Conservation (phyloP, 2,888 invertebrate genomes). For the Heteromurus nitidus region DNA sequence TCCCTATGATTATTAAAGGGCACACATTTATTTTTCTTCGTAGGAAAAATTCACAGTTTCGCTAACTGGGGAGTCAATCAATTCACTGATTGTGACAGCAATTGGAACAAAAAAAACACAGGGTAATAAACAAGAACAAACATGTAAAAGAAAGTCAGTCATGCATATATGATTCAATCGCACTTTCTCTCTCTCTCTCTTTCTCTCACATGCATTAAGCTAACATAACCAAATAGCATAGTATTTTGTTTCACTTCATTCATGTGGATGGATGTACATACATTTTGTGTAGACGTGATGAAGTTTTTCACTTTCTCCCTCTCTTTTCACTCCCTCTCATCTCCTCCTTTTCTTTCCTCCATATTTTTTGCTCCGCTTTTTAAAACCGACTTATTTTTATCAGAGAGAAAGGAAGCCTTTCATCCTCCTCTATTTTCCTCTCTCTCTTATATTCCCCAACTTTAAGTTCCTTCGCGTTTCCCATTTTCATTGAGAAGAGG, state of each 20-base stretch:
- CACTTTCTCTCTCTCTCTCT: not conserved
- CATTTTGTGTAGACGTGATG: no score
- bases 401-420: not conserved
- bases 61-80: no score
- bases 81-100: not conserved
- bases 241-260: no score
- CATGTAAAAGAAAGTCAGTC: not conserved
- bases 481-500: not conserved
- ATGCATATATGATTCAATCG: conserved; percentile 5
- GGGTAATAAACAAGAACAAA: conserved; percentile 6
- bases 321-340: no score
- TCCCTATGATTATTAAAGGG: not conserved
- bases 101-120: not conserved
- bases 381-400: not conserved
- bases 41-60: not conserved
- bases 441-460: not conserved
- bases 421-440: not conserved
- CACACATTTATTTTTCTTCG: not conserved
- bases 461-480: not conserved
- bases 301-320: no score
- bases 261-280: no score
- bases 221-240: no score
- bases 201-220: no score
- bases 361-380: not conserved
- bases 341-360: no score